Conservation (phyloP, 2,888 invertebrate genomes). For the Erynnis tages region DNA sequence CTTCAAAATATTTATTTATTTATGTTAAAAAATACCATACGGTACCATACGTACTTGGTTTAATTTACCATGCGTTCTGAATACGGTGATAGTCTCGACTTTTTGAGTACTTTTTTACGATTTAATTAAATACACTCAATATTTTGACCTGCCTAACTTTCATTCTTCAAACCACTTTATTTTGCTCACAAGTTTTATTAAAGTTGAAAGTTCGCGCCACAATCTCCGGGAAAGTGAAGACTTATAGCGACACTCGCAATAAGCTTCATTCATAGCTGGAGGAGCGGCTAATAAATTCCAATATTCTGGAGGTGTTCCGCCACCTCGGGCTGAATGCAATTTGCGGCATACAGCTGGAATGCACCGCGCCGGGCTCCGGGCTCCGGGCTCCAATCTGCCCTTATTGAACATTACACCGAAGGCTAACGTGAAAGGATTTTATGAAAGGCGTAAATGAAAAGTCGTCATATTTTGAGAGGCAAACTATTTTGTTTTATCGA, state of each 20-base stretch:
- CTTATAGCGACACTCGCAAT: conserved; percentile 18
- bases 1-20: no score
- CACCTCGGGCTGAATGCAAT: conserved; percentile 58
- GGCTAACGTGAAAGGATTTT: no score
- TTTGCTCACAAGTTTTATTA: background rate
- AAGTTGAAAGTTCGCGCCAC: background rate
- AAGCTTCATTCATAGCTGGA: conserved; percentile 25
- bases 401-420: conserved; percentile 49
- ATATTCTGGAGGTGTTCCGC: conserved; percentile 41
- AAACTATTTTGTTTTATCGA: no score
- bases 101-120: background rate
- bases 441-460: no score
- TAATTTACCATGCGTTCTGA: no score
- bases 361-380: conserved; percentile 39
- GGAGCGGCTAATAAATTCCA: conserved; percentile 38
- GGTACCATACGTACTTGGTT: no score
- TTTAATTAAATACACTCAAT: no score
- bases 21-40: no score
- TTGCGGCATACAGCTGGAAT: conserved; percentile 55
- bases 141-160: background rate
- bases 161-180: background rate
- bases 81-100: no score
- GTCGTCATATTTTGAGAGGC: no score
- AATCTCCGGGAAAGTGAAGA: conserved; percentile 9
- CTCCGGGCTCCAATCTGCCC: conserved; percentile 47